phyloP scores from a whole-genome alignment of 2,113 vertebrate genomes.

The Ictalurus punctatus region DNA sequence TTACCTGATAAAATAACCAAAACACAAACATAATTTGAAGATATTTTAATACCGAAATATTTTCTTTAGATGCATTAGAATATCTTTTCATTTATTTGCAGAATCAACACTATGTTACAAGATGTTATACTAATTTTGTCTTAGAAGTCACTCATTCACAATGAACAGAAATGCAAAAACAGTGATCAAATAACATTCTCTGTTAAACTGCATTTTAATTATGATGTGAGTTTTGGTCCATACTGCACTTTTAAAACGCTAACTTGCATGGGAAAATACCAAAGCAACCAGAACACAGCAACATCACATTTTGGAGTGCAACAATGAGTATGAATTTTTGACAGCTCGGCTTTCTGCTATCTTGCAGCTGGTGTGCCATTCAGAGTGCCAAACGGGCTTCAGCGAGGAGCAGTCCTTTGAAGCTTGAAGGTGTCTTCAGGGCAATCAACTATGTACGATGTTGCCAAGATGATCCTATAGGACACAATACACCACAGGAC shows the following conservation, averaged over 20 bases:
- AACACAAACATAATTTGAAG: constrained; percentile 11
- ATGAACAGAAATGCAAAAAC: constrained; percentile 30
- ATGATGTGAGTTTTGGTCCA: constrained; percentile 36
- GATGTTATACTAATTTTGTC: constrained; percentile 17
- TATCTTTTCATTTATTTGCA: constrained; percentile 43
- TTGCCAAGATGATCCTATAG: constrained; percentile 7
- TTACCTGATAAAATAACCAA: background rate
- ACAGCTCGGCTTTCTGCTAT: constrained; percentile 18
- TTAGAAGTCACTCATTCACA: constrained; percentile 1
- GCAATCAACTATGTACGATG: background rate
- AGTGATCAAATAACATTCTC: constrained; percentile 19
- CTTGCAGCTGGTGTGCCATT: background rate
- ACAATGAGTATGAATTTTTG: constrained; percentile 24
- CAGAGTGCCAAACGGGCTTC: constrained; percentile 1
- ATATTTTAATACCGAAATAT: constrained; percentile 52
- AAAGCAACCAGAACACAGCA: constrained; percentile 36
- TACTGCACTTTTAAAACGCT: constrained; percentile 8
- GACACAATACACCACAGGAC: constrained; percentile 16
- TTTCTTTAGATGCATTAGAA: constrained; percentile 39
- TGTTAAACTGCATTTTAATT: background rate
- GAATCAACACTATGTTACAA: constrained; percentile 52
- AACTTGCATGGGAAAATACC: constrained; percentile 18
- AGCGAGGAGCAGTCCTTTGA: background rate
- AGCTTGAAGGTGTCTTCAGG: constrained; percentile 40
- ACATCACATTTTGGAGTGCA: constrained; percentile 25